Conservation (phyloP, 2,797 vertebrate species). For the Gallinago nigripennis region DNA sequence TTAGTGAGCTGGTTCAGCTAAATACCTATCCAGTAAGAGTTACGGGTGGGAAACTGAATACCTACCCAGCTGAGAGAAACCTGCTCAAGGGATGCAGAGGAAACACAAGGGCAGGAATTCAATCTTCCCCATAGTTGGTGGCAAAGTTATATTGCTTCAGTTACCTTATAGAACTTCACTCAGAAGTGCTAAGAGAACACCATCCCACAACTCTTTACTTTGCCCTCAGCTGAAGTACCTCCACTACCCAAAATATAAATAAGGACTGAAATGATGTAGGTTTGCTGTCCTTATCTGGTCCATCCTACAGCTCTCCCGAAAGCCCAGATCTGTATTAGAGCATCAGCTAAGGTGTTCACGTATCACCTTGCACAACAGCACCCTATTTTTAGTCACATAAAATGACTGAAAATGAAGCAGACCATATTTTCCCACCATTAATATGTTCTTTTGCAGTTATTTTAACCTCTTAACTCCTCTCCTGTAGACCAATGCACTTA, state of each 20-base stretch:
- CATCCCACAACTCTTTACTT: neutral
- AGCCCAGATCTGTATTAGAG: neutral
- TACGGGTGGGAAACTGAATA: neutral
- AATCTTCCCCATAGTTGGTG: neutral
- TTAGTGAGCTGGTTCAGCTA: neutral
- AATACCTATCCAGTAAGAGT: neutral
- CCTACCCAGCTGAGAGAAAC: neutral
- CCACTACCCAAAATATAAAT: neutral
- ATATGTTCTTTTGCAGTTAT: neutral
- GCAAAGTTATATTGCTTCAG: neutral
- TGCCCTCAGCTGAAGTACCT: neutral
- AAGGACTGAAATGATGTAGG: neutral
- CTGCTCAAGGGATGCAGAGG: neutral
- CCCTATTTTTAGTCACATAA: neutral
- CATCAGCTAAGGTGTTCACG: neutral
- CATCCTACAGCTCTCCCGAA: neutral
- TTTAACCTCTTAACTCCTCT: neutral
- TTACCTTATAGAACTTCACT: neutral
- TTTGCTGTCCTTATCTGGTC: neutral
- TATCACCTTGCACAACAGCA: neutral
- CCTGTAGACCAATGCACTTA: neutral
- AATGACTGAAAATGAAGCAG: neutral
- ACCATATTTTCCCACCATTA: neutral
- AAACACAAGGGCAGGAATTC: neutral
- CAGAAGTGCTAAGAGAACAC: accelerated